Evolutionary conservation across 2,113 vertebrate species (phyloP).

Genomic region (Brachirus orientalis): DNA sequence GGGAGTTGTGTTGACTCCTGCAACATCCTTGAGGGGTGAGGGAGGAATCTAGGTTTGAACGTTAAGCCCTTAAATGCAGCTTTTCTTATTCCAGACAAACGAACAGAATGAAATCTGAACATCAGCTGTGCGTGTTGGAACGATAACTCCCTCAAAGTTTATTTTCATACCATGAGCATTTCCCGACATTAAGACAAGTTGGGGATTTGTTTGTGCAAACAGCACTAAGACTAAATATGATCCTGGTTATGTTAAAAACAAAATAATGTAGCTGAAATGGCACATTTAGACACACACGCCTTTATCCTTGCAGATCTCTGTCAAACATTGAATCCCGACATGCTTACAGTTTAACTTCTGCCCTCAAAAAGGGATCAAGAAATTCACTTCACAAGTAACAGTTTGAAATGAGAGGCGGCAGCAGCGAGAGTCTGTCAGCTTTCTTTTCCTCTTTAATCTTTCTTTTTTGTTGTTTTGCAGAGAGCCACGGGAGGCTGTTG

Average conservation of each 20-base stretch:
- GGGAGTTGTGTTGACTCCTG: constrained; percentile 89
- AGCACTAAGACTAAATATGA: constrained; percentile 20
- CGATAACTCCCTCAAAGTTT: constrained; percentile 38
- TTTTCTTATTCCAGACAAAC: constrained; percentile 36
- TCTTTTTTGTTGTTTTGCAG: constrained; percentile 68
- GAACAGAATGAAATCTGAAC: not conserved
- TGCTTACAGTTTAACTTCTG: constrained; percentile 68
- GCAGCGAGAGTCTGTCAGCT: constrained; percentile 4
- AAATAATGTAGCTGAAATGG: constrained; percentile 48
- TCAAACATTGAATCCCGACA: constrained; percentile 64
- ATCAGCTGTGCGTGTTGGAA: constrained; percentile 6
- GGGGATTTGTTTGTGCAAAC: constrained; percentile 39
- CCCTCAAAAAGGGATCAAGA: constrained; percentile 38
- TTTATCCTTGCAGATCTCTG: constrained; percentile 63
- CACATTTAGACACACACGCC: constrained; percentile 39
- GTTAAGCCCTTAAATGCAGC: constrained; percentile 31
- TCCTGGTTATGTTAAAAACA: constrained; percentile 40
- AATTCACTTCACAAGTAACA: constrained; percentile 20
- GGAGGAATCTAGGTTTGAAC: constrained; percentile 1
- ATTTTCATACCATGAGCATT: constrained; percentile 40
- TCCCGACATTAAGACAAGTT: constrained; percentile 39
- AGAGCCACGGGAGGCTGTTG: constrained; percentile 82
- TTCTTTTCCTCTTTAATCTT: too few relatives aligned
- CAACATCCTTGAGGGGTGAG: constrained; percentile 90
- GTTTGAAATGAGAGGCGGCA: constrained; percentile 38